Percentiles rank a stretch among this genome's conserved stretches.
phyloP scores from a whole-genome alignment of 2,797 vertebrate genomes.

The Mus caroli region DNA sequence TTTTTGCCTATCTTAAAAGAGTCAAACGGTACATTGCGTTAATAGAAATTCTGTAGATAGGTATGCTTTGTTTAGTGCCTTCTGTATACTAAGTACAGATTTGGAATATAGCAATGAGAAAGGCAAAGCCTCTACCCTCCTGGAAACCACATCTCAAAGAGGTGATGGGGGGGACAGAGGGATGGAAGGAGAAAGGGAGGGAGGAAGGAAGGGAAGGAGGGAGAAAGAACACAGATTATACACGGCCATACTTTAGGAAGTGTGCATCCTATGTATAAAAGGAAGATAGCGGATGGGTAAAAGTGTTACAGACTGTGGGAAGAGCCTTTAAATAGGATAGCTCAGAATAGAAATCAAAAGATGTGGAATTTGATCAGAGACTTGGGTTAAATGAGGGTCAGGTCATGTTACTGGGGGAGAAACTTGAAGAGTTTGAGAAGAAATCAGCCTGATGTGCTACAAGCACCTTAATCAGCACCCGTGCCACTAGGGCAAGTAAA shows the following conservation, averaged over 20 bases:
- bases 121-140: not conserved
- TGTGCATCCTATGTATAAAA: not conserved
- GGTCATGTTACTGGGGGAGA: not conserved
- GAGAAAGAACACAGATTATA: not conserved
- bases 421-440: not conserved
- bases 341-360: slow-evolving; percentile 1
- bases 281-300: not conserved
- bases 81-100: not conserved
- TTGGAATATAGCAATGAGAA: not conserved
- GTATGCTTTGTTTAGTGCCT: not conserved
- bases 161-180: too few relatives aligned
- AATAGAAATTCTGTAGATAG: not conserved
- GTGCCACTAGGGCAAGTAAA: not conserved
- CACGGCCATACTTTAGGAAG: not conserved
- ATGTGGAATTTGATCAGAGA: slow-evolving; percentile 34
- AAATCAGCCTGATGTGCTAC: not conserved
- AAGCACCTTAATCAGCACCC: too few relatives aligned
- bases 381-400: not conserved
- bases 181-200: too few relatives aligned
- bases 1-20: not conserved
- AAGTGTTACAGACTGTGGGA: not conserved
- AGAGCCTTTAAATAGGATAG: not conserved
- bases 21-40: not conserved
- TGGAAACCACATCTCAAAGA: not conserved
- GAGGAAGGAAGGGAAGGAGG: not conserved